Percentiles rank a stretch among this genome's conserved stretches.
phyloP scores from a whole-genome alignment of 2,113 vertebrate genomes.

The Mellivora capensis region DNA sequence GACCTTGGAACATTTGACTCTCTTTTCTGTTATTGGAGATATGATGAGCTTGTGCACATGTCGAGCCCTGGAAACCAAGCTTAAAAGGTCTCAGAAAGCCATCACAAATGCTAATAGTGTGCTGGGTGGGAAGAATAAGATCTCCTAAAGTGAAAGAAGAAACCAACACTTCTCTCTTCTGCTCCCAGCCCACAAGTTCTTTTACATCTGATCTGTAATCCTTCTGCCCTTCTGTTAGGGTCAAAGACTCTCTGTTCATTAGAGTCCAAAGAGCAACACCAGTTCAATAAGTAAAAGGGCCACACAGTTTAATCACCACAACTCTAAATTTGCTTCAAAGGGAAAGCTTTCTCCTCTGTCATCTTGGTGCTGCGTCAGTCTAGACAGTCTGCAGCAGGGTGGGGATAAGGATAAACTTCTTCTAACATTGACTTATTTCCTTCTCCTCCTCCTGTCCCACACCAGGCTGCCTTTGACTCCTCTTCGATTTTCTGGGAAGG shows the following conservation, averaged over 20 bases:
- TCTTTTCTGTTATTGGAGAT: background rate
- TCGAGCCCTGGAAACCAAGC: background rate
- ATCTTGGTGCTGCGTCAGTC: background rate
- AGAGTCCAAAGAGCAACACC: background rate
- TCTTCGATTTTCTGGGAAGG: background rate
- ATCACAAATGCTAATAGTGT: background rate
- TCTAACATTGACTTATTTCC: background rate
- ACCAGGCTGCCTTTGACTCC: background rate
- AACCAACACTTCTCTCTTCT: background rate
- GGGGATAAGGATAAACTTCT: accelerated
- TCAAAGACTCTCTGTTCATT: background rate
- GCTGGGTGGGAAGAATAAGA: background rate
- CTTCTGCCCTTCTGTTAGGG: background rate
- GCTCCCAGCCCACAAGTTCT: background rate
- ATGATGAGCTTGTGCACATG: background rate
- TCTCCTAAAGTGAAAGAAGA: background rate
- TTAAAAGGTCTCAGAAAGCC: background rate
- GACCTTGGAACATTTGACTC: background rate
- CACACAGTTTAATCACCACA: background rate
- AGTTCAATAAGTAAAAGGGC: background rate
- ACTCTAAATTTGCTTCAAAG: background rate
- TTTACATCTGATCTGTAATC: background rate
- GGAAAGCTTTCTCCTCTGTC: background rate
- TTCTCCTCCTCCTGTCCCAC: background rate
- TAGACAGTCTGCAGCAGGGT: too few relatives aligned